Conservation (phyloP, 1,140 invertebrate genomes). For the Zaprionus ghesquierei region DNA sequence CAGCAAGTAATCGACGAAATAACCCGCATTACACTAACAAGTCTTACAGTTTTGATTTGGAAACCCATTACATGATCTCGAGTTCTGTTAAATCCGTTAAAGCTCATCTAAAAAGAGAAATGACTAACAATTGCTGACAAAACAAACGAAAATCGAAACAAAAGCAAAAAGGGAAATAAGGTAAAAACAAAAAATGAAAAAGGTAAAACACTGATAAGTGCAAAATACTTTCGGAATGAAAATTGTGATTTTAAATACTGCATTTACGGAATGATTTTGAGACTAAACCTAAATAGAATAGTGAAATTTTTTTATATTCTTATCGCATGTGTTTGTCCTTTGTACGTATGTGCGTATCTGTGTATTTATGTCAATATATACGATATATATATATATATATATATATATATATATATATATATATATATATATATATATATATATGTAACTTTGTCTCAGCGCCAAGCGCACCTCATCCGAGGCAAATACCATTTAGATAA, state of each 20-base stretch:
- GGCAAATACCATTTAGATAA: slow-evolving; percentile 41
- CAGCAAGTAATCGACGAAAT: slow-evolving; percentile 37
- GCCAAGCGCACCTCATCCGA: slow-evolving; percentile 43
- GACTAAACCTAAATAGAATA: slow-evolving; percentile 56
- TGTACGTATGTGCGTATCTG: slow-evolving; percentile 32
- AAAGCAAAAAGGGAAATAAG: slow-evolving; percentile 7
- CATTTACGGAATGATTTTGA: slow-evolving; percentile 55
- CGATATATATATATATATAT: background rate
- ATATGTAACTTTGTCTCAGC: slow-evolving; percentile 34
- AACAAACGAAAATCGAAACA: background rate
- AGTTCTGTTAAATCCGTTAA: slow-evolving; percentile 55
- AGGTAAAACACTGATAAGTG: slow-evolving; percentile 43
- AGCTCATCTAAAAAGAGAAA: slow-evolving; percentile 38
- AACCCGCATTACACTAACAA: slow-evolving; percentile 43
- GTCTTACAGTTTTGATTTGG: slow-evolving; percentile 58
- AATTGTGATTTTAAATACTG: slow-evolving; percentile 62
- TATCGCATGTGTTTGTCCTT: background rate
- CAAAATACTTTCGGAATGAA: slow-evolving; percentile 51
- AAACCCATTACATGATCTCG: slow-evolving; percentile 69
- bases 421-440: slow-evolving; percentile 24
- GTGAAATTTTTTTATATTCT: slow-evolving; percentile 39
- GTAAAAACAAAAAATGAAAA: slow-evolving; percentile 14
- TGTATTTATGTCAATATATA: slow-evolving; percentile 33
- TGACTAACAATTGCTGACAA: slow-evolving; percentile 17
- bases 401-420: too few species aligned